Conservation (phyloP, 2,113 vertebrate species). For the Siniperca knerii region DNA sequence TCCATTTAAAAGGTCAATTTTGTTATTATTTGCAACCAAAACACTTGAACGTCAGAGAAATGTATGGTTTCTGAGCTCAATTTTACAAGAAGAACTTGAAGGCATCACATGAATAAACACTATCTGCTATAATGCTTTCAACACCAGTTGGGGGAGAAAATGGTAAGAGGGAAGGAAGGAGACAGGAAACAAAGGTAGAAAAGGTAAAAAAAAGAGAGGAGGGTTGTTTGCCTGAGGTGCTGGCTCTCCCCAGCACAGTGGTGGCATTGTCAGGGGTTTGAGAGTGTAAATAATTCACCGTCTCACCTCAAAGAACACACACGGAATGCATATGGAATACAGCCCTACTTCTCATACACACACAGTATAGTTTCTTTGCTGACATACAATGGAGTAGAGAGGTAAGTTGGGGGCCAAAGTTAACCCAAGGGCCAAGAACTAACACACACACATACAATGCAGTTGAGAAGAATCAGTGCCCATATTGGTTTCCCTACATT, state of each 20-base stretch:
- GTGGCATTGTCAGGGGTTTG: constrained; percentile 60
- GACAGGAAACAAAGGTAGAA: constrained; percentile 28
- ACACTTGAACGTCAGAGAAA: background rate
- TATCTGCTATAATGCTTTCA: background rate
- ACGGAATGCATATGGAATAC: constrained; percentile 6
- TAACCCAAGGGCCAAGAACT: background rate
- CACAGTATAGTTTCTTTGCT: constrained; percentile 27
- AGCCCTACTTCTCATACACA: constrained; percentile 7
- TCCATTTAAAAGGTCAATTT: background rate
- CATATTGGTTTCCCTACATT: background rate
- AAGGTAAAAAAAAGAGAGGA: constrained; percentile 3
- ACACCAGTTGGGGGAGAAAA: background rate
- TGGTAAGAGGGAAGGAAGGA: background rate
- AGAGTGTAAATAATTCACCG: constrained; percentile 75
- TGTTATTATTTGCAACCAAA: background rate
- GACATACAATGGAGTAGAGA: background rate
- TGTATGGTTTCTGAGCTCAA: background rate
- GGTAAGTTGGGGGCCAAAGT: constrained; percentile 6
- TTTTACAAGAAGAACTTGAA: background rate
- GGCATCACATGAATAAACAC: background rate
- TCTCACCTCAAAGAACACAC: constrained; percentile 40
- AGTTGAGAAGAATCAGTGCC: background rate
- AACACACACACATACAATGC: background rate
- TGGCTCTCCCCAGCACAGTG: constrained; percentile 42
- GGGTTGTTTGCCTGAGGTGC: constrained; percentile 54